These are phyloP conservation scores for Dryococelus australis DNA, from an alignment of 2,888 invertebrate species.

Conservation along the genomic window DNA sequence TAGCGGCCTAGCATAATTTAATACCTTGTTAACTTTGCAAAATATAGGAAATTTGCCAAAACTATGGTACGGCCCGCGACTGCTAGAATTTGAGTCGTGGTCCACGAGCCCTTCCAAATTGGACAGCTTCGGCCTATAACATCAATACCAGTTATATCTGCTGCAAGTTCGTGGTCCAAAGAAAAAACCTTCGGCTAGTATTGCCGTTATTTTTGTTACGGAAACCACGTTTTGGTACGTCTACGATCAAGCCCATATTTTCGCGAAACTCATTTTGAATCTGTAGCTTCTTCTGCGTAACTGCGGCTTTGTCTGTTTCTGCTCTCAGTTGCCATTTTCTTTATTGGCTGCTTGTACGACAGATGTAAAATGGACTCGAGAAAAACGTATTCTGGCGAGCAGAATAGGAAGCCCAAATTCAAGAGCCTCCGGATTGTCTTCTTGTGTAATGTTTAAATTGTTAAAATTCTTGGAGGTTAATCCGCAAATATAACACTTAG, in stretches of 20 bases:
- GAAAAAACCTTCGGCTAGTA: background rate
- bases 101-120: no score
- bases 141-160: background rate
- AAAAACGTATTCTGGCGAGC: slow-evolving; percentile 18
- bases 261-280: background rate
- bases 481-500: background rate
- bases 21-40: no score
- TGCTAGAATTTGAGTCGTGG: no score
- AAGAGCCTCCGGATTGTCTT: background rate
- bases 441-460: background rate
- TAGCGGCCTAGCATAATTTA: no score
- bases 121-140: no score
- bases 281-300: background rate
- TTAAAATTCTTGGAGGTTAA: background rate
- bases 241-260: background rate
- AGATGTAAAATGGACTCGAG: background rate
- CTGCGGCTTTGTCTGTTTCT: background rate
- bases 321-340: background rate
- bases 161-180: background rate
- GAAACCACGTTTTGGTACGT: background rate
- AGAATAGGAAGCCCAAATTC: background rate
- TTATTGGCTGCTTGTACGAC: background rate
- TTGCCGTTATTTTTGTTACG: background rate
- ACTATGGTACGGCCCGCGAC: no score
- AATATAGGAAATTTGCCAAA: no score